phyloP scores from a whole-genome alignment of 1,140 invertebrate species.

The Pemphigus obesinymphae region DNA sequence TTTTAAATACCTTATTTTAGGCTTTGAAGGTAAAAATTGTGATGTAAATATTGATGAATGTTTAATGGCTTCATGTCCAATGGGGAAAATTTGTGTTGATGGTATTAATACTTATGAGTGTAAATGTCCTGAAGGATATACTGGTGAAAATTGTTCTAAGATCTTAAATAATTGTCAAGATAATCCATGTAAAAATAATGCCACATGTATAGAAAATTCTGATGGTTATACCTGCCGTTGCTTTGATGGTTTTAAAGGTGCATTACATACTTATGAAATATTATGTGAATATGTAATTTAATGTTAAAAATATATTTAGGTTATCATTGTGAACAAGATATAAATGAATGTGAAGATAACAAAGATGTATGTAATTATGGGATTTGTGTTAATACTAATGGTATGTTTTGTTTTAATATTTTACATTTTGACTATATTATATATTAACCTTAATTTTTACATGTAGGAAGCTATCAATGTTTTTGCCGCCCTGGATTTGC shows the following conservation, averaged over 20 bases:
- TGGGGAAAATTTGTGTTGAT: slow-evolving; percentile 85
- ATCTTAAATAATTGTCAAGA: slow-evolving; percentile 57
- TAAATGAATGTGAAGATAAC: slow-evolving; percentile 69
- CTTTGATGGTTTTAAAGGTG: slow-evolving; percentile 53
- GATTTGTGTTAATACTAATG: slow-evolving; percentile 68
- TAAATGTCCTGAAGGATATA: slow-evolving; percentile 79
- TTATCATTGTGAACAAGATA: slow-evolving; percentile 65
- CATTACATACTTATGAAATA: neutral
- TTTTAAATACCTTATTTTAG: slow-evolving; percentile 74
- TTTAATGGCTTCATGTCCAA: slow-evolving; percentile 75
- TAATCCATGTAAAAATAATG: slow-evolving; percentile 57
- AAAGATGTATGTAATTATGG: slow-evolving; percentile 69
- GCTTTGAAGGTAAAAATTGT: slow-evolving; percentile 82
- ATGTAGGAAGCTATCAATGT: slow-evolving; percentile 70
- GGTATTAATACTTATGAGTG: slow-evolving; percentile 87
- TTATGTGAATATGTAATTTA: neutral
- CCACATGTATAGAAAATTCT: slow-evolving; percentile 55
- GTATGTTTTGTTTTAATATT: slow-evolving; percentile 42
- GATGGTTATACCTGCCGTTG: slow-evolving; percentile 60
- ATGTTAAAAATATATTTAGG: slow-evolving; percentile 51
- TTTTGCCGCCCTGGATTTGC: slow-evolving; percentile 81
- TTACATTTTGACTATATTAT: neutral
- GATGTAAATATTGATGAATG: slow-evolving; percentile 87
- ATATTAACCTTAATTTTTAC: neutral
- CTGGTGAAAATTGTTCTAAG: slow-evolving; percentile 65